Percentiles rank a stretch among this genome's conserved stretches.
These are phyloP conservation scores for Eudasyphora cyanicolor DNA, from an alignment of 2,888 invertebrate genomes.

Conservation along the genomic window DNA sequence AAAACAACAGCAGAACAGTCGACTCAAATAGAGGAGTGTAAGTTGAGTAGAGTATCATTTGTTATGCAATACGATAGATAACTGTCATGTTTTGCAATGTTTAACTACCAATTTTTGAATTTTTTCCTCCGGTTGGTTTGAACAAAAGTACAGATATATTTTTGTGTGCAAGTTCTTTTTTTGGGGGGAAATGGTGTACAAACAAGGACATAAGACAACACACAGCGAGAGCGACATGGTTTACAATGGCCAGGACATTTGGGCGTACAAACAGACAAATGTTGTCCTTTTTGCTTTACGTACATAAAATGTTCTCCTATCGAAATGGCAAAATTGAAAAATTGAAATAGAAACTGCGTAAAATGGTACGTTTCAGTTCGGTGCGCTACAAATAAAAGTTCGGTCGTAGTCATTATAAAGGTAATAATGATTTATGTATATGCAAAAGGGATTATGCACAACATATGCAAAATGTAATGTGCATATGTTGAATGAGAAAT, in stretches of 20 bases:
- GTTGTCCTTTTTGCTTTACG: background rate
- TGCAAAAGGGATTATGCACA: no score
- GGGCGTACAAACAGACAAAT: conserved; percentile 26
- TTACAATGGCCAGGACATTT: conserved; percentile 38
- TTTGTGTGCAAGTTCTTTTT: no score
- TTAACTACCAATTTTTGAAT: conserved; percentile 51
- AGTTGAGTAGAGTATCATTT: conserved; percentile 30
- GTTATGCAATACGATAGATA: conserved; percentile 50
- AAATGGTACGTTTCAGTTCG: conserved; percentile 22
- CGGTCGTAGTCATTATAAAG: no score
- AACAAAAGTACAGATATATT: background rate
- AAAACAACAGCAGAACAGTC: background rate
- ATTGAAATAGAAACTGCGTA: conserved; percentile 41
- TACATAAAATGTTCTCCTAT: conserved; percentile 17
- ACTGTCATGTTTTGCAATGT: conserved; percentile 56
- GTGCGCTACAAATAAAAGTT: background rate
- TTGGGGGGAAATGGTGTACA: background rate
- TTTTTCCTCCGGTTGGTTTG: background rate
- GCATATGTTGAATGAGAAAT: no score
- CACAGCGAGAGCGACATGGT: background rate
- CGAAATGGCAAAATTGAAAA: conserved; percentile 32
- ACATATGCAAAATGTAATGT: no score
- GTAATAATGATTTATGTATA: no score
- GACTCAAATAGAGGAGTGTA: background rate
- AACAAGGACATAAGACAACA: background rate